Base-by-base conservation (phyloP, 2,888 invertebrate species). In the Macropis europaea region DNA sequence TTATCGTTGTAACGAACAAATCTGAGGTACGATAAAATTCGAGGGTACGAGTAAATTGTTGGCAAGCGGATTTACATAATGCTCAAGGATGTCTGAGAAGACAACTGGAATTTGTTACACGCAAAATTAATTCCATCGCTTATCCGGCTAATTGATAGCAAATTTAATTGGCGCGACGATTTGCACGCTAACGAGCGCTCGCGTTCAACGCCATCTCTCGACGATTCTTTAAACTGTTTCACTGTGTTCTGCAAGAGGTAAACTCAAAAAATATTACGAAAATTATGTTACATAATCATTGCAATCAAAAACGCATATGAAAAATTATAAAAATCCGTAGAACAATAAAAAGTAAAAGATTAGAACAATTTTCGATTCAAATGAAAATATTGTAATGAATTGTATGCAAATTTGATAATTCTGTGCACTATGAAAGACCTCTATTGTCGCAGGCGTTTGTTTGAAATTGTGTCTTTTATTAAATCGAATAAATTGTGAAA, bases 191-290 rank as follows among this genome's bases (percentile, higher is more conserved):
- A 50, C n/a, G 22, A 45, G 15, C n/a, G 11, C 13, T 9, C n/a
- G 3, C 30, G 5, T 9, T 9, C 38, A 28, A 13, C 79, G 76
- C 79, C 76, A 76, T 59, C 79, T 76, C 5, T 17, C 36, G 19
- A 42, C 5, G n/a, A 11, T 11, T n/a, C 9, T 5, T 9, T 11
- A 48, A 78, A 74, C n/a, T 32, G 7, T 40, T 36, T 54, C 15
- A 13, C 11, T 11, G 15, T 34, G n/a, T n/a, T n/a, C n/a, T n/a
- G n/a, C 45, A 34, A 1, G 45, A 24, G 17, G 50, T 13, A 36
- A 63, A 61, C 6, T 26, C 24, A 1, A 34, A 32, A 59, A 64
- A n/a, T 34, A 11, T 30, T 1, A 4, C 6, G 19, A 13, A 13
- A 28, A 17, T 34, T 11, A 47, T 19, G 13, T 50, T 0, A 1